Evolutionary conservation across 1,140 invertebrate species (phyloP).

Genomic region (Chelonus insularis): DNA sequence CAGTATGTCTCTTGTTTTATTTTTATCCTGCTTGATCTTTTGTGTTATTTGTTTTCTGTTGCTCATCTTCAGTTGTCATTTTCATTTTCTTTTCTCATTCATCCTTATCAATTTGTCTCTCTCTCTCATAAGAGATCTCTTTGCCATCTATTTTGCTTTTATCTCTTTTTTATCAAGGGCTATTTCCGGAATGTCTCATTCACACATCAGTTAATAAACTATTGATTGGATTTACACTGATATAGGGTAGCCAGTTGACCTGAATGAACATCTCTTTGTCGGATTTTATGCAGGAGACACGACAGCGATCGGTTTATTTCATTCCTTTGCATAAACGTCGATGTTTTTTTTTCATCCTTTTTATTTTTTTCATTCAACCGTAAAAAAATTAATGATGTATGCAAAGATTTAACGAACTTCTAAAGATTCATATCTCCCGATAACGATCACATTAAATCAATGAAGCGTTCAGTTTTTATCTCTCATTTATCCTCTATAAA

Average conservation of each 20-base stretch:
- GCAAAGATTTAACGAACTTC: neutral
- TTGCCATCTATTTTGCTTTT: slow-evolving; percentile 17
- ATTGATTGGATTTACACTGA: slow-evolving; percentile 57
- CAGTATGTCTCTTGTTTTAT: neutral
- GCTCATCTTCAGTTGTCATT: neutral
- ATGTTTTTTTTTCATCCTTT: neutral
- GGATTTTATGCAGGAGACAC: neutral
- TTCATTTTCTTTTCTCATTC: neutral
- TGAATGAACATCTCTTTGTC: slow-evolving; percentile 33
- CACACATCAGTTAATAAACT: slow-evolving; percentile 54
- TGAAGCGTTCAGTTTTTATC: too few relatives aligned
- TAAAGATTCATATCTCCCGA: neutral
- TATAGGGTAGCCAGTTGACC: slow-evolving; percentile 40
- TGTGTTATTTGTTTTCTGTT: neutral
- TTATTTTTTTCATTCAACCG: neutral
- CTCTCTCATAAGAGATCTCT: too few relatives aligned
- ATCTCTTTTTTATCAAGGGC: slow-evolving; percentile 19
- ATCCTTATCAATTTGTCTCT: slow-evolving; percentile 31
- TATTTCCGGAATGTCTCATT: slow-evolving; percentile 33
- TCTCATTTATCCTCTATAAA: too few relatives aligned
- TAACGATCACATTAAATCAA: too few relatives aligned
- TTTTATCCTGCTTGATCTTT: neutral
- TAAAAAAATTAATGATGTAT: too few relatives aligned
- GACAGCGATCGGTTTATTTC: neutral
- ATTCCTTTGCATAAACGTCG: neutral